Conservation (phyloP, 2,113 vertebrate species). For the Glareola pratincola region DNA sequence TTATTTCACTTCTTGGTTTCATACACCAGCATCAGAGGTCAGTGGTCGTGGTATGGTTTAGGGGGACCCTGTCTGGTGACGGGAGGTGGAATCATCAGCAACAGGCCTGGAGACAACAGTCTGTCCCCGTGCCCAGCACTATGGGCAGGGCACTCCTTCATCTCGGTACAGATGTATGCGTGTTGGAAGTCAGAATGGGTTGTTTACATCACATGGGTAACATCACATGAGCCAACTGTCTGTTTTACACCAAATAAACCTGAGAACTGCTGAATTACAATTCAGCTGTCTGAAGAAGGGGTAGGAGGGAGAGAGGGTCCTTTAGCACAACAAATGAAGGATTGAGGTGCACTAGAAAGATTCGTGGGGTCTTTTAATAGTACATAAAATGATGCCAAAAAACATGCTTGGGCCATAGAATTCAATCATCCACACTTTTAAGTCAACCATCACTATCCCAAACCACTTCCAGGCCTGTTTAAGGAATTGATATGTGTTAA, state of each 20-base stretch:
- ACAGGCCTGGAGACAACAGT: neutral
- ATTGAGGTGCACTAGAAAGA: neutral
- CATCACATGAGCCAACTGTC: neutral
- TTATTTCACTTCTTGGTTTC: neutral
- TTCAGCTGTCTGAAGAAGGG: neutral
- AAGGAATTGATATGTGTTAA: neutral
- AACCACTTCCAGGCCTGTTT: neutral
- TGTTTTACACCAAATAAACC: neutral
- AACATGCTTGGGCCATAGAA: neutral
- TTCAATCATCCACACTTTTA: neutral
- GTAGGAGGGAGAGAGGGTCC: fast-evolving
- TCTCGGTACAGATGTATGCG: neutral
- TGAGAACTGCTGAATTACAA: neutral
- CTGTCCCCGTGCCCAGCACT: fast-evolving
- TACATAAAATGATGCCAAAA: neutral
- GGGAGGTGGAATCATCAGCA: neutral
- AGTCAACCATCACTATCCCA: neutral
- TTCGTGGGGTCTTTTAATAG: neutral
- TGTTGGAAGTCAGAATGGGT: neutral
- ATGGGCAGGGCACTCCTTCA: neutral
- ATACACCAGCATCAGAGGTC: neutral
- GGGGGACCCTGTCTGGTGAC: neutral
- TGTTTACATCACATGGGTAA: neutral
- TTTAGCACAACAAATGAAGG: neutral
- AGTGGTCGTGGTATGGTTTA: neutral